Conservation (phyloP, 2,113 vertebrate species). For the Heterotis niloticus region DNA sequence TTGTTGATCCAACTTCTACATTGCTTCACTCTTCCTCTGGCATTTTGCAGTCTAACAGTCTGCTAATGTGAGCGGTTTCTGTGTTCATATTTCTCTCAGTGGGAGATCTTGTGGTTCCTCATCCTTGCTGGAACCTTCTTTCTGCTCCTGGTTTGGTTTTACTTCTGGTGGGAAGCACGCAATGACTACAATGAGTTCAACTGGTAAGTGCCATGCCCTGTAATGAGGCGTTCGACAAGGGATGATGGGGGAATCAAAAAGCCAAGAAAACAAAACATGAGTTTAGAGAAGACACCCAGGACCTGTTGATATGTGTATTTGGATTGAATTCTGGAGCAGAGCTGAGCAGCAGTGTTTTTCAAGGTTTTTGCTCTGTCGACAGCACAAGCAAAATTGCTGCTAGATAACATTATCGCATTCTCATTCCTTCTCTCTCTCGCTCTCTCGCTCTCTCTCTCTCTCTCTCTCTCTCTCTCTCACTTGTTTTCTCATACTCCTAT, state of each 20-base stretch:
- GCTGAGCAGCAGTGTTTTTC: no score
- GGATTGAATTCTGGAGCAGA: no score
- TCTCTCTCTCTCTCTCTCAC: no score
- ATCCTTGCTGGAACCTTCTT: slow-evolving; percentile 84
- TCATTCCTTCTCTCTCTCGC: no score
- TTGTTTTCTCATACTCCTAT: no score
- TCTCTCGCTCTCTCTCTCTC: no score
- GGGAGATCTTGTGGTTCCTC: slow-evolving; percentile 92
- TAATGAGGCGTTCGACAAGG: slow-evolving; percentile 61
- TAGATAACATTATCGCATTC: no score
- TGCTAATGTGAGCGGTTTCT: slow-evolving; percentile 15
- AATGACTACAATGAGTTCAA: slow-evolving; percentile 97
- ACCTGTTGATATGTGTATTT: no score
- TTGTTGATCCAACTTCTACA: neutral
- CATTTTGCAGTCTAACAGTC: neutral
- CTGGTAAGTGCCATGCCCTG: slow-evolving; percentile 74
- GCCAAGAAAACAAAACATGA: no score
- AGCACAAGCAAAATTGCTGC: no score
- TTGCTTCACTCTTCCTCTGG: neutral
- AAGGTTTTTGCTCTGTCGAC: no score
- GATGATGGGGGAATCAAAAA: slow-evolving; percentile 75
- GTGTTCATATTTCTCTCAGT: slow-evolving; percentile 61
- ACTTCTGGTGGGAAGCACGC: slow-evolving; percentile 94
- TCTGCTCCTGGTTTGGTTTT: slow-evolving; percentile 88
- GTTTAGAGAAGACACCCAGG: neutral